Evolutionary conservation across 2,888 invertebrate genomes (phyloP), one percentile per base, ranked within the genome.

Genomic region (Nasonovia ribisnigri): DNA sequence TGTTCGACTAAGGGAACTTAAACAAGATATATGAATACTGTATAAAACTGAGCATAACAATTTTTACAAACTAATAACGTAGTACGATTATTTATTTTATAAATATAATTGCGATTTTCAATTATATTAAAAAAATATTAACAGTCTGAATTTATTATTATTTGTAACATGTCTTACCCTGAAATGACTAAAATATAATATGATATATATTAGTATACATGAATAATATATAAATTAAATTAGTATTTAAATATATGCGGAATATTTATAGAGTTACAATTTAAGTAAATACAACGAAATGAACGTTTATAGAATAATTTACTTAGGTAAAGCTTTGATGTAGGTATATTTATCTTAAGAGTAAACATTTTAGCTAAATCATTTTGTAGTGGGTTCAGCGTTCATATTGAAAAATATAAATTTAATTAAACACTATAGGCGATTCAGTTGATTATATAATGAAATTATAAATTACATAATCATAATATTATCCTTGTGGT

Each of bases 271-370:
- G 60, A 60, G 60, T 60, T 60, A 46, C 60, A 77, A 77, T 77
- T 48, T 48, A 36, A 77, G 77, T 77, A 90, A 90, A 77, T 26
- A 67, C 5, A 36, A 2, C 48, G 26, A 42, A 77, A 67, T 11
- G 48, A 48, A 77, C 67, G 60, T 67, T 90, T 90, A n/a, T 48
- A 36, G 46, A 90, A 90, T 90, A 90, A 60, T 90, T 77, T 36
- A 77, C 36, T 36, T 8, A 77, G 77, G 54, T 88, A 20, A 29
- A 24, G 54, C 43, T 89, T 89, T 43, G 29, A 57, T 88, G 36
- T 26, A 36, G 51, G 24, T 57, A 57, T 77, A 77, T 90, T 67
- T 77, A 77, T 90, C 77, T 42, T 77, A 11, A 10, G 48, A 90
- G 77, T 51, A 77, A 77, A 90, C 26, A 77, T 20, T 51, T 48